Evolutionary conservation across 2,888 invertebrate genomes (phyloP).

Genomic region (Acrobasis repandana): DNA sequence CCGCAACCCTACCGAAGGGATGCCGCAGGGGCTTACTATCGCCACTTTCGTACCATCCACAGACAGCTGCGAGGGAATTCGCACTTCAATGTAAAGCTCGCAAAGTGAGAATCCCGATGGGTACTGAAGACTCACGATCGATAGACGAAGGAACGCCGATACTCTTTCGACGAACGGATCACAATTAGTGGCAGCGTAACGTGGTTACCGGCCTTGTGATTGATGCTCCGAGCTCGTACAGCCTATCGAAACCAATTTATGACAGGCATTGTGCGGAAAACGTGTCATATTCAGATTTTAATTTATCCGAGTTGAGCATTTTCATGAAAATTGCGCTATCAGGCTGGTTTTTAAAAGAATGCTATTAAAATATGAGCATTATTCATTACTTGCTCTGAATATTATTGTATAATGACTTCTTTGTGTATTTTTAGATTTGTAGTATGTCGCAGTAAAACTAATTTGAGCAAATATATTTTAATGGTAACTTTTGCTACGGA

Average conservation of each 20-base stretch:
- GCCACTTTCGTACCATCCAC: constrained; percentile 46
- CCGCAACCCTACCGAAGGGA: constrained; percentile 45
- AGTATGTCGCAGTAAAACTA: too few species aligned
- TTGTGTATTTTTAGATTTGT: too few species aligned
- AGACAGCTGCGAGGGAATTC: constrained; percentile 52
- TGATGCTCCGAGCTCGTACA: constrained; percentile 40
- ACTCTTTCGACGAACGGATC: constrained; percentile 52
- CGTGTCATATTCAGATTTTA: constrained; percentile 30
- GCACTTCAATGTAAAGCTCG: constrained; percentile 58
- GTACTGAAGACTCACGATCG: constrained; percentile 43
- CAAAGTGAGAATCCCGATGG: constrained; percentile 39
- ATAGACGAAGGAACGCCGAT: constrained; percentile 53
- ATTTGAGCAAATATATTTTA: too few species aligned
- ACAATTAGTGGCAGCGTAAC: constrained; percentile 70
- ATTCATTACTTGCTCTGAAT: too few species aligned
- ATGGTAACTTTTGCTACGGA: too few species aligned
- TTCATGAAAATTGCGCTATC: background rate
- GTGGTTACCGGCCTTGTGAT: constrained; percentile 62
- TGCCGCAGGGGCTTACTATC: constrained; percentile 45
- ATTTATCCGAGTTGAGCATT: background rate
- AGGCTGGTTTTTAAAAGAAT: too few species aligned
- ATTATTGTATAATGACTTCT: too few species aligned
- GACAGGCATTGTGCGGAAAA: constrained; percentile 28
- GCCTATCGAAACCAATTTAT: constrained; percentile 37
- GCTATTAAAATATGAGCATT: too few species aligned